Conservation (phyloP, 2,113 vertebrate species). For the Cephalopterus ornatus region DNA sequence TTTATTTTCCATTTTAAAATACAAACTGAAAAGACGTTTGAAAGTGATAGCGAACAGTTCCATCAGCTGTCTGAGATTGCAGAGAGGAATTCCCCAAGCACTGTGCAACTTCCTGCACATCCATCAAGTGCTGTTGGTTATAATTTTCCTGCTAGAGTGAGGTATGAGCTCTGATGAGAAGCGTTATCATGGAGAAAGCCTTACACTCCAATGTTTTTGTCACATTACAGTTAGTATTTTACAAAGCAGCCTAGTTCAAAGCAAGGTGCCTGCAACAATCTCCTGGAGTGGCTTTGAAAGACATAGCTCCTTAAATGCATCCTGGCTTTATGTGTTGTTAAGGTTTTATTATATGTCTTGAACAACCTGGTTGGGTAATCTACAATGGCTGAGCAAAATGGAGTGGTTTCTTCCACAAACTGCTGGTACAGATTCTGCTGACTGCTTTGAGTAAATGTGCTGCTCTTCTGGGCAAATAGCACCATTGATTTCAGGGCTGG, state of each 20-base stretch:
- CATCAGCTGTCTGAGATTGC: conserved; percentile 7
- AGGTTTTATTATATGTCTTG: background rate
- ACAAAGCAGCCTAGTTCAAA: background rate
- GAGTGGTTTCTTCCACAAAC: background rate
- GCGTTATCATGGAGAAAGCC: background rate
- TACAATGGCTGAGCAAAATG: background rate
- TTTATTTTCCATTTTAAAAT: background rate
- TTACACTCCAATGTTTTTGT: background rate
- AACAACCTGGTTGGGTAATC: background rate
- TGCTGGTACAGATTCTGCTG: background rate
- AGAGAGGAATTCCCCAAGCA: conserved; percentile 15
- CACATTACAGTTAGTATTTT: conserved; percentile 8
- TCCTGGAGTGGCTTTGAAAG: background rate
- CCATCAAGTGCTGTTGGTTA: background rate
- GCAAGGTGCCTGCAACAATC: background rate
- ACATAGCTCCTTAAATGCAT: rapidly evolving
- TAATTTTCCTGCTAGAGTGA: conserved; percentile 5
- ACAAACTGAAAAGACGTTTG: background rate
- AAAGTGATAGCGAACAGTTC: background rate
- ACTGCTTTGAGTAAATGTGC: background rate
- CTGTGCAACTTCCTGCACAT: background rate
- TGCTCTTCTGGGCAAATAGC: background rate
- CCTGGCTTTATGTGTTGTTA: background rate
- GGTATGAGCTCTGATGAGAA: background rate
- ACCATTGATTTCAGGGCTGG: background rate